Percentiles rank a stretch among this genome's conserved stretches.
Evolutionary conservation across 2,113 vertebrate species (phyloP).

Genomic region (Gallinago jamesoni): DNA sequence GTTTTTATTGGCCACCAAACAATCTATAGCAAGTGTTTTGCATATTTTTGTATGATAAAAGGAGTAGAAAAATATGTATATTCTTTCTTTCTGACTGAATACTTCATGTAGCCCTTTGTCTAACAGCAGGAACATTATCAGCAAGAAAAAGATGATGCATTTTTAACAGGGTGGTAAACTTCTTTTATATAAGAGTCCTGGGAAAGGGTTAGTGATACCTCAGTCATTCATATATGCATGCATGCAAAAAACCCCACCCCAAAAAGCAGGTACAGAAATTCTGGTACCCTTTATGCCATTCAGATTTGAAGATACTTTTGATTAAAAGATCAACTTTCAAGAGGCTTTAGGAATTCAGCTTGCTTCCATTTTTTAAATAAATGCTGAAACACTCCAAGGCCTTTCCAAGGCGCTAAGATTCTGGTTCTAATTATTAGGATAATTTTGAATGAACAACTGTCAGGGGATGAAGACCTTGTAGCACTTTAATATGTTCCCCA

Average conservation of each 20-base stretch:
- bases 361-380: slow-evolving; percentile 32
- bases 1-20: background rate
- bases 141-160: background rate
- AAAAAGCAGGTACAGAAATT: background rate
- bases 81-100: background rate
- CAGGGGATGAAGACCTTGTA: background rate
- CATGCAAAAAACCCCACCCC: background rate
- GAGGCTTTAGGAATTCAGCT: background rate
- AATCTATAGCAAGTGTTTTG: background rate
- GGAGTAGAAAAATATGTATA: background rate
- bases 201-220: background rate
- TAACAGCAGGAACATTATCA: background rate
- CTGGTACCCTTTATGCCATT: background rate
- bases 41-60: background rate
- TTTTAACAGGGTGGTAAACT: background rate
- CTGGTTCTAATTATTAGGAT: slow-evolving; percentile 36
- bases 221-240: background rate
- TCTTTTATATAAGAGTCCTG: background rate
- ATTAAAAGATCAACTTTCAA: background rate
- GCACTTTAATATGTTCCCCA: background rate
- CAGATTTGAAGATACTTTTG: background rate
- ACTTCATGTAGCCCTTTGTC: background rate
- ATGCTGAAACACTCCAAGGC: background rate
- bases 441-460: background rate
- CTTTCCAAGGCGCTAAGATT: background rate